Evolutionary conservation across 2,888 invertebrate genomes (phyloP), one percentile per base, ranked within the genome.

Genomic region (Tiliacea citrago): DNA sequence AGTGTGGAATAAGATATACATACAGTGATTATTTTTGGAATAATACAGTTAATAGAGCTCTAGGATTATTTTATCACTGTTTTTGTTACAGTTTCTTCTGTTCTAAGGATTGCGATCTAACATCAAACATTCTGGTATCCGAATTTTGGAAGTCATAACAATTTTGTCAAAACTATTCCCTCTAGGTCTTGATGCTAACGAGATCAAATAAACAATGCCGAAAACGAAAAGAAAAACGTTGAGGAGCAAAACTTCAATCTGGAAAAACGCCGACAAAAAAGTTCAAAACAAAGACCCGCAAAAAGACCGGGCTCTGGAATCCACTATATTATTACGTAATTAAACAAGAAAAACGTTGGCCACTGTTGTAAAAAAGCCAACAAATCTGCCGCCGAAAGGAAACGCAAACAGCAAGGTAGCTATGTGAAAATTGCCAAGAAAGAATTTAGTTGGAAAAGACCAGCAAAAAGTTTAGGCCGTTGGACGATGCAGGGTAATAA

Each of bases 311-410:
- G 79, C 82, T 85, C 81, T 80, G 81, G 85, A 88, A 86, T 88
- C 87, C 85, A 88, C 88, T 88, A 86, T 91, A 90, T 92, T 92
- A 93, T 92, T 91, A 92, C 89, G 92, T 91, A 93, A 94, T 94
- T 93, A 93, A 92, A 91, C 86, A 90, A 88, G 89, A 92, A 91
- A 89, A 91, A 90, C 85, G 88, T 84, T 81, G 88, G 90, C 90
- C 85, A 89, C 88, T 87, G 88, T 87, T 86, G 73, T 77, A 90
- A 91, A 89, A 92, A 92, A 87, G 88, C 90, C 88, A 92, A 94
- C 94, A 95, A 95, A 95, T 95, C 94, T 92, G 89, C 90, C 91
- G 79, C 87, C 89, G 86, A 92, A 94, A 94, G 94, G 95, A 95
- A 95, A 93, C 92, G 91, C 90, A 91, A 92, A 92, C 90, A 91